A percentile compares a stretch with the other conserved stretches of the same genome.
Conservation (phyloP, 2,113 vertebrate species). For the Azemiops feae region DNA sequence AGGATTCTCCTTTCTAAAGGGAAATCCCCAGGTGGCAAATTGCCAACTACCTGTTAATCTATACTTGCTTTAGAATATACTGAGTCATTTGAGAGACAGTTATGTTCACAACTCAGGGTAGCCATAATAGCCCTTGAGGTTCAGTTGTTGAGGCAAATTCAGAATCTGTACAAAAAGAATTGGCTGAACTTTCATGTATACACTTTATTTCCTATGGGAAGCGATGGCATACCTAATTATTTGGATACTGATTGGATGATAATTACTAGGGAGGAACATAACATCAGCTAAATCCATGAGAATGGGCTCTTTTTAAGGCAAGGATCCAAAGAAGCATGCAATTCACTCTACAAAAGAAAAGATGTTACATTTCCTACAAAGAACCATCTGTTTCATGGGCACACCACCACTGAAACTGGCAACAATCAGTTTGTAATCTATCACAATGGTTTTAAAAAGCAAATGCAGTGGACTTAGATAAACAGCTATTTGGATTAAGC, state of each 20-base stretch:
- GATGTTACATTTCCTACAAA: not conserved
- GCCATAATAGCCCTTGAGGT: not conserved
- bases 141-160: not conserved
- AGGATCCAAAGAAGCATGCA: not conserved
- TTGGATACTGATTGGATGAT: not conserved
- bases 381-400: not conserved
- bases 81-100: not conserved
- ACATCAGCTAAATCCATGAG: not conserved
- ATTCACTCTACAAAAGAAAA: not conserved
- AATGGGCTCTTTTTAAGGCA: not conserved
- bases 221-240: not conserved
- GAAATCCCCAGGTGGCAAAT: slow-evolving; percentile 24
- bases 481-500: not conserved
- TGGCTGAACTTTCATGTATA: not conserved
- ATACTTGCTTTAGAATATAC: not conserved
- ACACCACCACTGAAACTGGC: not conserved
- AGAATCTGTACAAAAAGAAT: not conserved
- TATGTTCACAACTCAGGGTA: not conserved
- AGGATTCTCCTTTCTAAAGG: not conserved
- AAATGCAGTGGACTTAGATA: not conserved
- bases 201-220: not conserved
- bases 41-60: slow-evolving; percentile 21
- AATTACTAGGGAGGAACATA: not conserved
- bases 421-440: not conserved
- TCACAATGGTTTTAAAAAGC: not conserved